Evolutionary conservation across 2,113 vertebrate species (phyloP), one percentile per base, ranked within the genome.

Genomic region (Aphyosemion australe): DNA sequence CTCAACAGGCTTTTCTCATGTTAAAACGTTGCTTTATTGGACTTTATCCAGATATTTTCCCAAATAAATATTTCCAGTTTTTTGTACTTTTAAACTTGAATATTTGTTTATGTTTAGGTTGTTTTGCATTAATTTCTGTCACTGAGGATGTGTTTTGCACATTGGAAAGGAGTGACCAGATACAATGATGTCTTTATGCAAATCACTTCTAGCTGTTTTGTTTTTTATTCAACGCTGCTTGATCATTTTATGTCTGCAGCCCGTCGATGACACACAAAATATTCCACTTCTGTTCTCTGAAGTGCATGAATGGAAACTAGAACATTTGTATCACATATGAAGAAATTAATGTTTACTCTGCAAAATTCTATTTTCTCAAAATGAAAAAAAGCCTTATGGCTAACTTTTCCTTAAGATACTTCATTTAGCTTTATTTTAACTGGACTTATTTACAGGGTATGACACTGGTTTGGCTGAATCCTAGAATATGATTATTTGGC

Each of bases 271-370:
- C 20, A 70, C 62, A 49, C 1, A 49, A 26, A 66, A 37, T 37
- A 37, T 37, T 7, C 9, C 34, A 37, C 6, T 37, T 37, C 34
- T 37, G 34, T 5, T 37, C 34, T 8, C 34, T 37, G 9, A 37
- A 37, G 1, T 37, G 34, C 34, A 8, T 37, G 34, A 10, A 8
- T 37, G 34, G 34, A 8, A 37, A 8, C 34, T n/a, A n/a, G n/a
- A n/a, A n/a, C n/a, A n/a, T n/a, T n/a, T 32, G 32, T 3, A 32
- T 32, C 32, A 32, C 32, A 32, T 3, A 32, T 32, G 32, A 21
- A 66, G 21, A 76, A 72, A 71, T 57, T 15, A 88, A 84, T 83
- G n/a, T n/a, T n/a, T n/a, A n/a, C n/a, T n/a, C n/a, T n/a, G n/a
- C n/a, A n/a, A n/a, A n/a, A n/a, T n/a, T n/a, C n/a, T n/a, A n/a